These are phyloP conservation scores for Mythimna lalbum DNA, from an alignment of 2,888 invertebrate genomes.

Conservation along the genomic window DNA sequence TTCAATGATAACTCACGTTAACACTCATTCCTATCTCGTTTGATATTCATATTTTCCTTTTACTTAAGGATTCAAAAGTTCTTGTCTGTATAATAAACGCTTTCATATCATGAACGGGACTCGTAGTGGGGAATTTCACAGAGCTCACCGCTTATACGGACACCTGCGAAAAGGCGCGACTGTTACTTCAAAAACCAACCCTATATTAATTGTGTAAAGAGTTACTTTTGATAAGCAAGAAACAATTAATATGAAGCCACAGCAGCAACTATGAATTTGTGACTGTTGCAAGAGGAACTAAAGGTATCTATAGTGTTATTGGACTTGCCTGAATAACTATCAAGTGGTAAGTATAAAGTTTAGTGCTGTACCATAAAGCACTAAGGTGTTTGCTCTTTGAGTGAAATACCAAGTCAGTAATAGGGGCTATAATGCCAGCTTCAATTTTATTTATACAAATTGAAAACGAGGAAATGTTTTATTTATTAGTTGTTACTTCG, in stretches of 20 bases:
- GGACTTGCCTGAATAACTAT: conserved; percentile 64
- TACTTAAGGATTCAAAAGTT: conserved; percentile 67
- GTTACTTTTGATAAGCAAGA: conserved; percentile 50
- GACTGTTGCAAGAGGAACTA: conserved; percentile 74
- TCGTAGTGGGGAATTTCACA: conserved; percentile 76
- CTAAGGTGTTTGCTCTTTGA: conserved; percentile 44
- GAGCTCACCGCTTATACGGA: conserved; percentile 75
- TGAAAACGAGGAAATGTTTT: conserved; percentile 28
- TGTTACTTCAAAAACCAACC: conserved; percentile 63
- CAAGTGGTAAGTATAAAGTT: conserved; percentile 32
- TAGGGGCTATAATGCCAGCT: conserved; percentile 13
- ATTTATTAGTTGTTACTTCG: conserved; percentile 31
- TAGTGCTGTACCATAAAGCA: conserved; percentile 42
- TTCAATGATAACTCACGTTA: not conserved
- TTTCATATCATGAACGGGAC: conserved; percentile 66
- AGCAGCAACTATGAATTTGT: conserved; percentile 71
- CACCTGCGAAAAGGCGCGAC: conserved; percentile 79
- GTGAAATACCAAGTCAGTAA: conserved; percentile 35
- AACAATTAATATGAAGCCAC: conserved; percentile 73
- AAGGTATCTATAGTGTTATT: conserved; percentile 68
- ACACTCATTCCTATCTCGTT: conserved; percentile 26
- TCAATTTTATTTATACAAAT: conserved; percentile 27
- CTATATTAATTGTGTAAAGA: conserved; percentile 51
- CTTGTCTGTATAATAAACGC: conserved; percentile 73
- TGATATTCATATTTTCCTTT: conserved; percentile 64